These are phyloP conservation scores for Hemicordylus capensis DNA, from an alignment of 2,113 vertebrate species.

Conservation along the genomic window DNA sequence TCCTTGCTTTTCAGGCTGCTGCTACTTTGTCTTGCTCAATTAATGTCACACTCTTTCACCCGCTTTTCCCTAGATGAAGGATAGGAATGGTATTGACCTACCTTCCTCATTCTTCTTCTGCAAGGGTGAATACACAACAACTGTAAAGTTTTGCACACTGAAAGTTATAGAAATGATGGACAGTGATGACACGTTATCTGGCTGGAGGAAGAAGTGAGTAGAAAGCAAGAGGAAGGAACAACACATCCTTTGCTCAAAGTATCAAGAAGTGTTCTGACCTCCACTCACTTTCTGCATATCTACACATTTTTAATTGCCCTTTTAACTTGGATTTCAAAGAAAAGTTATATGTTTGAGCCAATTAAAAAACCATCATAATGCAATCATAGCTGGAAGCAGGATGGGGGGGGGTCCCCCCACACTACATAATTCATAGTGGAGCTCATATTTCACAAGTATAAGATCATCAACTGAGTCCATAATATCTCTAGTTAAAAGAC, in stretches of 20 bases:
- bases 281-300: not conserved
- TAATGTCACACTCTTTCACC: not conserved
- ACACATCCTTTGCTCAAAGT: not conserved
- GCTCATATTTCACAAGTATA: too few species aligned
- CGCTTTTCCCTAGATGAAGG: not conserved
- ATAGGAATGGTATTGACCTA: not conserved
- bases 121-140: not conserved
- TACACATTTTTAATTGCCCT: not conserved
- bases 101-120: not conserved
- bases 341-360: not conserved
- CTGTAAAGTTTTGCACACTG: not conserved
- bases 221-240: not conserved
- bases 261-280: not conserved
- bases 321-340: not conserved
- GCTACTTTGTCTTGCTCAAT: not conserved
- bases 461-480: too few species aligned
- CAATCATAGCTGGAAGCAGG: not conserved
- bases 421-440: too few species aligned
- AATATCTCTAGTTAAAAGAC: not conserved
- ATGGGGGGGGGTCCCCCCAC: not conserved
- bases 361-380: not conserved
- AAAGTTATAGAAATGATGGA: not conserved
- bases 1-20: not conserved
- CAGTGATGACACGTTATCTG: not conserved
- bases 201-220: not conserved